Base-by-base conservation (phyloP, 2,113 vertebrate species). In the Nesogale talazaci region DNA sequence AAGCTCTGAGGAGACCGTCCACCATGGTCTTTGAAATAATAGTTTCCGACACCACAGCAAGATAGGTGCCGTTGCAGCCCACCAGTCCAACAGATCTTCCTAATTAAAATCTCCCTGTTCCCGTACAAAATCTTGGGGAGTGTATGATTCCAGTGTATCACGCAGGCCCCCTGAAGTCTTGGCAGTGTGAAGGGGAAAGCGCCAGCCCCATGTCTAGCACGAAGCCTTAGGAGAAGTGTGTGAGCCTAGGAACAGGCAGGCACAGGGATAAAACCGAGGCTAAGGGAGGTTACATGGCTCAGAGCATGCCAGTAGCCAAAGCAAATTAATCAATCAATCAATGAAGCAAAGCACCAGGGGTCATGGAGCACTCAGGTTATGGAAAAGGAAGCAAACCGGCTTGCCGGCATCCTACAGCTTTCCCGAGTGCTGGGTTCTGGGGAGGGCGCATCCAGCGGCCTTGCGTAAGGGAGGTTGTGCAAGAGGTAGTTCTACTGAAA, bases 251-350 rank as follows among this genome's bases (percentile, higher is more conserved):
- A 23, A 25, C 16, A 4, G 34, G 0, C 14, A 15, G 38, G 29
- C 16, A 1, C 4, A 17, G 67, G 63, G 86, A n/a, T 72, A 9
- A 59, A 76, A 70, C 15, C n/a, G 25, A 67, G 34, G 69, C 57
- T 38, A 10, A 90, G 40, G 31, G 42, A 57, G 38, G 27, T 34
- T 3, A 2, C 46, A 36, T 29, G 14, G 19, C 46, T 12, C 38
- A 57, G 92, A 80, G 84, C 91, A 86, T 87, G 25, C 65, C 23
- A 69, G 89, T 52, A 92, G 77, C 65, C 81, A 29, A 27, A 20
- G 25, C 70, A 61, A 80, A 86, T 31, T 90, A 6, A 70, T 70
- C 36, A 6, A 70, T 70, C 36, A 38, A 80, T 52, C 29, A 84
- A 86, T 9, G 14, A 69, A 31, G 22, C 38, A 42, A 93, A 88